Base-by-base conservation (phyloP, 2,888 invertebrate species). In the Crioceris asparagi region DNA sequence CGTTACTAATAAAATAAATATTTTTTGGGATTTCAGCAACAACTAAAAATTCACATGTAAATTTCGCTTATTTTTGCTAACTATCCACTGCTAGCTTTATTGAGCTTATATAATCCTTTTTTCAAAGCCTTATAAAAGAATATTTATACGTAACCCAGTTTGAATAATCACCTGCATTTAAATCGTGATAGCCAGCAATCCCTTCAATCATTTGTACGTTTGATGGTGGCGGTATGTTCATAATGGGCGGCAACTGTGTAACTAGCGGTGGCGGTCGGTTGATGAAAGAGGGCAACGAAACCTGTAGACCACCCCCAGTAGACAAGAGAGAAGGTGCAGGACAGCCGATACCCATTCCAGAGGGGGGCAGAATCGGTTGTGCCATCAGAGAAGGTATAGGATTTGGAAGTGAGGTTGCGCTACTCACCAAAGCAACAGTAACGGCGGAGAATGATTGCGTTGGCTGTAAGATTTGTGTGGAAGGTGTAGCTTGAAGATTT, bases 161-260 rank as follows among this genome's bases (percentile, higher is more conserved):
- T 21, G 15, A 17, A 23, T 30, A 47, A 50, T 47, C 63, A 64
- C 64, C 64, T 63, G 61, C 44, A 41, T 54, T 57, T 44, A 57
- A 40, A 48, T 64, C 61, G 36, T 55, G 54, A 19, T 55, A 57
- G 17, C 37, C 39, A n/a, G 29, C 8, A 6, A 32, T 43, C 36
- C 17, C 46, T 35, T 6, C 40, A 34, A 37, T 41, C 16, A 45
- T 42, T 2, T 58, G 55, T 21, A 59, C 53, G 16, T 60, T 57
- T 6, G 47, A 58, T 6, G 68, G 68, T 5, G 69, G 68, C 38
- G 70, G 69, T 31, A 68, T 54, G 44, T 65, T 68, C 51, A 70
- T 58, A n/a, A n/a, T n/a, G 34, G 63, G 60, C 12, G 64, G 60
- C 50, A 59, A 54, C 39, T 59, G 58, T 40, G 38, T 55, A 3